Percentiles rank a stretch among this genome's conserved stretches.
Conservation (phyloP, 2,888 invertebrate species). For the Arctia plantaginis region DNA sequence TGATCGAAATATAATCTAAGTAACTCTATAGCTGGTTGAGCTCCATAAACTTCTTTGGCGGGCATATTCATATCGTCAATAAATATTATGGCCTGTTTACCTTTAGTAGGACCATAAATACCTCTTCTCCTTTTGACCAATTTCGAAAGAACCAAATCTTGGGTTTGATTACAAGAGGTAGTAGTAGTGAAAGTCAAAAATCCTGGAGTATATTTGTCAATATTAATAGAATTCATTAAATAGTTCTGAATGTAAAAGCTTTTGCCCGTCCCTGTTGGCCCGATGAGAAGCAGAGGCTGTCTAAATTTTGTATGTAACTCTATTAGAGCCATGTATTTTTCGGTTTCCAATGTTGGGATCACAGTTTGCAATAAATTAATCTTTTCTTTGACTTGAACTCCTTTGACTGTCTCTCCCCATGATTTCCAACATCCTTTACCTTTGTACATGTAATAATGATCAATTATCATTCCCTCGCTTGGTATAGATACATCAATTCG, state of each 20-base stretch:
- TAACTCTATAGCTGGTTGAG: conserved; percentile 94
- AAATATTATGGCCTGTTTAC: conserved; percentile 91
- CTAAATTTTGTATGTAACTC: conserved; percentile 91
- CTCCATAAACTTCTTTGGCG: conserved; percentile 92
- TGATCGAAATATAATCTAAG: conserved; percentile 94
- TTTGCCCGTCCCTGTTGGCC: conserved; percentile 95
- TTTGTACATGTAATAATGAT: conserved; percentile 93
- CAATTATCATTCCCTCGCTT: conserved; percentile 91
- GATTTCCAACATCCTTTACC: conserved; percentile 95
- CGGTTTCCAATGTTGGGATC: conserved; percentile 95
- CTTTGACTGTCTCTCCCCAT: conserved; percentile 92
- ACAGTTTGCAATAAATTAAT: conserved; percentile 90
- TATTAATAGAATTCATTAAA: conserved; percentile 89
- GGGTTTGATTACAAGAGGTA: conserved; percentile 93
- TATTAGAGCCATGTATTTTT: conserved; percentile 91
- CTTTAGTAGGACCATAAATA: conserved; percentile 91
- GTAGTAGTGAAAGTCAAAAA: conserved; percentile 94
- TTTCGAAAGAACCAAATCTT: conserved; percentile 91
- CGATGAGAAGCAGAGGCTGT: conserved; percentile 90
- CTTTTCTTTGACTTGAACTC: conserved; percentile 84
- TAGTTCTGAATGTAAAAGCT: conserved; percentile 92
- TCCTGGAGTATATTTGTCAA: conserved; percentile 90
- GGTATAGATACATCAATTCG: conserved; percentile 92
- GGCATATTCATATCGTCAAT: conserved; percentile 97
- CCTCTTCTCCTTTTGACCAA: conserved; percentile 90